Conservation (phyloP, 1,140 invertebrate genomes). For the Panulirus ornatus region DNA sequence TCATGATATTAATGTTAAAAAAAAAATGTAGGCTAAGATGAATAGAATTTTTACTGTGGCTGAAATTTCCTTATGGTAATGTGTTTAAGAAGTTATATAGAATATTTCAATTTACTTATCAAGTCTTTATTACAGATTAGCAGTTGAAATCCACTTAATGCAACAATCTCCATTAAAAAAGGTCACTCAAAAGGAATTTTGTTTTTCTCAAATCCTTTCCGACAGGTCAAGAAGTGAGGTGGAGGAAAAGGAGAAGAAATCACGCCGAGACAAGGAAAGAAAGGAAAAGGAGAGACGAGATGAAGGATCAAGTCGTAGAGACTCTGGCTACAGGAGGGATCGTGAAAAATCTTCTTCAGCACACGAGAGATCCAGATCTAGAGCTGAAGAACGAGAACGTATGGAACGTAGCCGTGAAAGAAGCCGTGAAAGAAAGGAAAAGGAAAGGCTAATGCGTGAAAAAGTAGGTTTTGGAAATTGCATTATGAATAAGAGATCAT, state of each 20-base stretch:
- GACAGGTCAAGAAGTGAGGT: slow-evolving; percentile 56
- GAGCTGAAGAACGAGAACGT: slow-evolving; percentile 77
- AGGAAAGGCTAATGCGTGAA: slow-evolving; percentile 55
- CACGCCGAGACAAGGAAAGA: slow-evolving; percentile 57
- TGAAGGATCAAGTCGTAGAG: slow-evolving; percentile 8
- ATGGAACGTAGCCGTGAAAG: slow-evolving; percentile 78
- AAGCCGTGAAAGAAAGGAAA: slow-evolving; percentile 76
- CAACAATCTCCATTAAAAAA: neutral
- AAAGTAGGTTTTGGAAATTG: slow-evolving; percentile 39
- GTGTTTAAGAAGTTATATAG: neutral
- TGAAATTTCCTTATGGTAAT: neutral
- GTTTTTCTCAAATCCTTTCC: slow-evolving; percentile 49
- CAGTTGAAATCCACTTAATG: slow-evolving; percentile 49
- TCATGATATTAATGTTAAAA: neutral
- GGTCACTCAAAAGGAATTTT: slow-evolving; percentile 50
- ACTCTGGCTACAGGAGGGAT: slow-evolving; percentile 54
- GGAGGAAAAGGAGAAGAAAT: slow-evolving; percentile 59
- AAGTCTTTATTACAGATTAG: slow-evolving; percentile 49
- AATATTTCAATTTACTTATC: neutral
- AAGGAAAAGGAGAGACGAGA: slow-evolving; percentile 40
- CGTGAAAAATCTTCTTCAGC: slow-evolving; percentile 49
- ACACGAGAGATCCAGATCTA: slow-evolving; percentile 76
- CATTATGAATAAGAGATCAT: too few species aligned
- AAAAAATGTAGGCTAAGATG: too few species aligned
- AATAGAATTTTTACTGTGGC: neutral